Evolutionary conservation across 2,797 vertebrate species (phyloP), one percentile per base, ranked within the genome.

Genomic region (Anableps anableps): DNA sequence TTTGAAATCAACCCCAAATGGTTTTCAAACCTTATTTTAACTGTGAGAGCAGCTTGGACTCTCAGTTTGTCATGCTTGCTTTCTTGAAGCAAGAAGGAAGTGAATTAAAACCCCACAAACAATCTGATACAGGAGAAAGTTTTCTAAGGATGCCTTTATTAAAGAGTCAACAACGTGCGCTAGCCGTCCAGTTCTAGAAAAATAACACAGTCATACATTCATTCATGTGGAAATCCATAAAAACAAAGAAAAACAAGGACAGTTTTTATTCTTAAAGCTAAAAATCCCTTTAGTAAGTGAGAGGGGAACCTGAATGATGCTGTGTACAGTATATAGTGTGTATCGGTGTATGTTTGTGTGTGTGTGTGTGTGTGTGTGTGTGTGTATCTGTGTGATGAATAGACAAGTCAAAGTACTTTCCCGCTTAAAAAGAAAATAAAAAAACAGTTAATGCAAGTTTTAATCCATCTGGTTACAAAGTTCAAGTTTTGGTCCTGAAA

Each of bases 131-230:
- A 74, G 60, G 73, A 55, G 0, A 66, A 19, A 8, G 38, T 86
- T 91, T 92, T 86, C 84, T 92, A 92, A 94, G 92, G 93, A 93
- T 93, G 93, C 93, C 90, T 95, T 95, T 94, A 94, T 93, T 94
- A 93, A 94, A 93, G 92, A 91, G 89, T 93, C 86, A 89, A 90
- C 92, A 95, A 92, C 94, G 93, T 95, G 94, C 92, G 90, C 90
- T 88, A 92, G 85, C 89, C 82, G 85, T 93, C 91, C 85, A 78
- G 21, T 93, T 90, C 91, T 93, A 94, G 91, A 95, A 95, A 94
- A 95, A 94, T 91, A 95, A 92, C 88, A 92, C 88, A 93, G 89
- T 85, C 90, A 88, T 87, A 92, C 91, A 90, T 92, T 93, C 92
- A 89, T 92, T 82, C 93, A 74, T 76, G 88, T 88, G 90, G 90